These are phyloP conservation scores for Antheraea pernyi DNA, from an alignment of 1,140 invertebrate genomes.

Conservation along the genomic window DNA sequence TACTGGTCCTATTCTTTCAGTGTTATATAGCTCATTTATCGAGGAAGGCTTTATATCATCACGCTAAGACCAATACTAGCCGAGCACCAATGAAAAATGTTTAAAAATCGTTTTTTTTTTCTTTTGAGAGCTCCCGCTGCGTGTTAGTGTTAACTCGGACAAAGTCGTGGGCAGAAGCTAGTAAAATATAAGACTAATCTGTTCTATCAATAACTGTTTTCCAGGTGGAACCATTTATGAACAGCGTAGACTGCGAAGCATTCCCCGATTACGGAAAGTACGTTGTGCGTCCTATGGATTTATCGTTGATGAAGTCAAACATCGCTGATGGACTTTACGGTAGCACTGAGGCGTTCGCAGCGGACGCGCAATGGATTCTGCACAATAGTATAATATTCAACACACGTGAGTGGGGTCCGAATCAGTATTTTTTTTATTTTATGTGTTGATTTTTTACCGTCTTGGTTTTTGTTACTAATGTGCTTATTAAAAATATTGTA, in stretches of 20 bases:
- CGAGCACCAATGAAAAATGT: too few species aligned
- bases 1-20: too few species aligned
- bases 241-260: slow-evolving; percentile 84
- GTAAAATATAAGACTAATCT: neutral
- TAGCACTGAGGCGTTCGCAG: slow-evolving; percentile 93
- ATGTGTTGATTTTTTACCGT: neutral
- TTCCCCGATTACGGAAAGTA: slow-evolving; percentile 89
- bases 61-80: too few species aligned
- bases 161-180: too few species aligned
- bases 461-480: too few species aligned
- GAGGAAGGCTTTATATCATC: too few species aligned
- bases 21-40: too few species aligned
- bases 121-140: too few species aligned
- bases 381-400: slow-evolving; percentile 95
- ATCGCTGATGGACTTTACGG: slow-evolving; percentile 89
- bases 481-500: too few species aligned
- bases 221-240: slow-evolving; percentile 86
- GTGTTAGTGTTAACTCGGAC: too few species aligned
- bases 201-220: slow-evolving; percentile 25
- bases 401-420: slow-evolving; percentile 82
- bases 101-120: too few species aligned
- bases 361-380: slow-evolving; percentile 95
- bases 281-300: slow-evolving; percentile 92
- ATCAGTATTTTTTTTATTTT: slow-evolving; percentile 5
- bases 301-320: slow-evolving; percentile 87